A percentile compares a stretch with the other conserved stretches of the same genome.
These are phyloP conservation scores for Erannis defoliaria DNA, from an alignment of 2,888 invertebrate species.

Conservation along the genomic window DNA sequence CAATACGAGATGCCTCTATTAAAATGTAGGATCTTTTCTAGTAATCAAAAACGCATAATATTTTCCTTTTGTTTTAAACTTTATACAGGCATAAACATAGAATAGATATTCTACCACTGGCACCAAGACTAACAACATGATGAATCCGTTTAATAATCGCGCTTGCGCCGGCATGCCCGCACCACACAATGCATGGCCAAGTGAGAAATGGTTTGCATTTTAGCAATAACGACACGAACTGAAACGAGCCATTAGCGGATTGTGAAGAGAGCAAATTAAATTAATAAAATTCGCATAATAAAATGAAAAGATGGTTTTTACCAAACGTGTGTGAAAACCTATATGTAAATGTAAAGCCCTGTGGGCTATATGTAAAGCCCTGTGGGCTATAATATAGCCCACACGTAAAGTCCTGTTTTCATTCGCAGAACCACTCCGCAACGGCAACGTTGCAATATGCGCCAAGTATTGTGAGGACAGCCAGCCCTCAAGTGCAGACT, in stretches of 20 bases:
- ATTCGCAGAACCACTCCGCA: background rate
- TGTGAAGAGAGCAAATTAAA: no score
- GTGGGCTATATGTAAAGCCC: no score
- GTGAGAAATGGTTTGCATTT: conserved; percentile 55
- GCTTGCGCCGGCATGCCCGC: conserved; percentile 52
- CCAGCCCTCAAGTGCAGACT: conserved; percentile 42
- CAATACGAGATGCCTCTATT: no score
- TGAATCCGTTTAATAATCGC: conserved; percentile 70
- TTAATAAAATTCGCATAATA: no score
- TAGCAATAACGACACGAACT: conserved; percentile 40
- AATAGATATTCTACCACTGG: background rate
- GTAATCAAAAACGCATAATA: no score
- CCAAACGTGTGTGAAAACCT: no score
- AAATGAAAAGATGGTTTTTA: no score
- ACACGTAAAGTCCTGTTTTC: background rate
- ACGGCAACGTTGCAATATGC: conserved; percentile 2
- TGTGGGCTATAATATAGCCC: no score
- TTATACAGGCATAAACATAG: no score
- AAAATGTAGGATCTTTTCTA: no score
- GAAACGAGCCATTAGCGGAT: background rate
- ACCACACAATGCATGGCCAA: conserved; percentile 48
- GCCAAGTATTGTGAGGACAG: conserved; percentile 10
- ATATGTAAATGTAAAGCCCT: no score
- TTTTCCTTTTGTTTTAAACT: background rate
- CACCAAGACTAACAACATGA: no score